Conservation (phyloP, 2,113 vertebrate species). For the Misgurnus mizolepis region DNA sequence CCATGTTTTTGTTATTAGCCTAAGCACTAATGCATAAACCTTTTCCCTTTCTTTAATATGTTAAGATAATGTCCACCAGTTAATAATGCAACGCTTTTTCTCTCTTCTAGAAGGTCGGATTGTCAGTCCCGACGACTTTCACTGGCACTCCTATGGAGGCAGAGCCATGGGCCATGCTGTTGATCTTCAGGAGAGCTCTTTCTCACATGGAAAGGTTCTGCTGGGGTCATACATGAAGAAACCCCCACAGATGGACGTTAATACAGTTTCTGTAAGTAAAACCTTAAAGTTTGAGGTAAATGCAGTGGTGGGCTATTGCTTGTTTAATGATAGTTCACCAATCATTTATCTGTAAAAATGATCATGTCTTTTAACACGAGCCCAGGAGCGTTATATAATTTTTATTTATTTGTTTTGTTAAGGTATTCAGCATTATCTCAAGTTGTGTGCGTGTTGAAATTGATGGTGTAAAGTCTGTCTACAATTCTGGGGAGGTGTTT, state of each 20-base stretch:
- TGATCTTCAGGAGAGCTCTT: conserved; percentile 57
- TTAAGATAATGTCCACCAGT: background rate
- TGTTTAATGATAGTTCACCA: background rate
- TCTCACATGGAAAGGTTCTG: conserved; percentile 71
- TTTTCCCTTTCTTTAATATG: background rate
- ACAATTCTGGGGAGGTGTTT: conserved; percentile 66
- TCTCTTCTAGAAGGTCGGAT: conserved; percentile 19
- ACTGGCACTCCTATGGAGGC: conserved; percentile 70
- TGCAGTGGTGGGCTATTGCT: background rate
- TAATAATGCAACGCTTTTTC: background rate
- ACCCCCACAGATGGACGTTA: conserved; percentile 69
- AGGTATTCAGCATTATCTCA: conserved; percentile 73
- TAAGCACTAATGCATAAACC: background rate
- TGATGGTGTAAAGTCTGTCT: conserved; percentile 46
- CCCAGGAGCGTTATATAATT: no score
- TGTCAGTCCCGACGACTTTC: conserved; percentile 69
- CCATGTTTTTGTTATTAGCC: no score
- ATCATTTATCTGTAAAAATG: background rate
- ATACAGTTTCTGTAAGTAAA: conserved; percentile 25
- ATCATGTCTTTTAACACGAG: no score
- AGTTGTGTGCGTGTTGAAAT: conserved; percentile 67
- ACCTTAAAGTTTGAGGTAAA: background rate
- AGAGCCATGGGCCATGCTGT: conserved; percentile 64
- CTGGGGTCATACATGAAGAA: conserved; percentile 75
- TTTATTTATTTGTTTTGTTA: background rate